Conservation (phyloP, 2,797 vertebrate species). For the Lindbergichthys nudifrons region DNA sequence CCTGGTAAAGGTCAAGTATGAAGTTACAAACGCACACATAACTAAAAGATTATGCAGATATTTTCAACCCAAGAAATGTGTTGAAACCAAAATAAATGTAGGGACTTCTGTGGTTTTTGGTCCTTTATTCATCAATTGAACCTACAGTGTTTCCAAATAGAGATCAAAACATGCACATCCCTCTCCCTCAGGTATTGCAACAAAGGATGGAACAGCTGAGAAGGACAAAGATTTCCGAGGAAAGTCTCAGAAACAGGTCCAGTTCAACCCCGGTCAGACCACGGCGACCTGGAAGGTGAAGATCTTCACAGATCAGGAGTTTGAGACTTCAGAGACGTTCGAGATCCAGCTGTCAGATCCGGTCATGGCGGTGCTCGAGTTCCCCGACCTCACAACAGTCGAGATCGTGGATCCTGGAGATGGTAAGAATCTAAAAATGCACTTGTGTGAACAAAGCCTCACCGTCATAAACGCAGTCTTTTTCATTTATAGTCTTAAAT, state of each 20-base stretch:
- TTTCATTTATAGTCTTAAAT: background rate
- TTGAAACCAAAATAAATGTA: background rate
- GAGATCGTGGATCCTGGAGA: conserved; percentile 92
- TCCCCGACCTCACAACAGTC: conserved; percentile 83
- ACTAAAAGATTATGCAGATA: background rate
- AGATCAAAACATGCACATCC: background rate
- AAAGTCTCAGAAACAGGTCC: conserved; percentile 88
- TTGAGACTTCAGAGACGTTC: conserved; percentile 90
- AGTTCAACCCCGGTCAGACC: conserved; percentile 91
- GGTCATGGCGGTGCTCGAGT: conserved; percentile 89
- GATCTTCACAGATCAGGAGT: conserved; percentile 89
- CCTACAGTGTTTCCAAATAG: background rate
- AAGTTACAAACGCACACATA: background rate
- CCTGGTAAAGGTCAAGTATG: conserved; percentile 37
- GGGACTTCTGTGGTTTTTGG: background rate
- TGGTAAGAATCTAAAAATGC: conserved; percentile 73
- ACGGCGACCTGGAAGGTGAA: conserved; percentile 88
- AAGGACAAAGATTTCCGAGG: conserved; percentile 90
- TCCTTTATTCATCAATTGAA: background rate
- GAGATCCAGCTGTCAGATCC: conserved; percentile 89
- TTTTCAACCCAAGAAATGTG: conserved; percentile 4
- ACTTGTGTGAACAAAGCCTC: background rate
- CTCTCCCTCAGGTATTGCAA: conserved; percentile 83
- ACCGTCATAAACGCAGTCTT: no score
- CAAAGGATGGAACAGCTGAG: conserved; percentile 89